Evolutionary conservation across 1,140 invertebrate genomes (phyloP), one percentile per base, ranked within the genome.

Genomic region (Drosophila willistoni): DNA sequence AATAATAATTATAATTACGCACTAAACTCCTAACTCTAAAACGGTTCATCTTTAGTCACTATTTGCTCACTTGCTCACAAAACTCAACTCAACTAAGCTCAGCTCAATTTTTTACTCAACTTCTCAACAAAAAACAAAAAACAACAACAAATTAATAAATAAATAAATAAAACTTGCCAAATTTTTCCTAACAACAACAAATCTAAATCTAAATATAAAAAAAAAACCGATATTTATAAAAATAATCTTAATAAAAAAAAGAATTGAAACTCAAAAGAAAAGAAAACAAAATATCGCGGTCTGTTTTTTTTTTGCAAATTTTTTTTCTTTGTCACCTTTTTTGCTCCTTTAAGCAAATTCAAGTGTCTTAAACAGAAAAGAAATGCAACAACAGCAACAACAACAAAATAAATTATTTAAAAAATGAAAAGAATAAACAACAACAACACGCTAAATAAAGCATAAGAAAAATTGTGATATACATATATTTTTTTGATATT

Each of bases 401-500:
- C 62, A 56, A 68, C 62, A 55, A 60, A 44, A n/a, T 63, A 63
- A 47, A 63, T n/a, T 29, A 29, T 29, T 29, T 25, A 25, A 25
- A 25, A 29, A 29, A 25, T 1, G 19, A 25, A 29, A 7, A 29
- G 3, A 44, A 47, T 6, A 41, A 76, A 68, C n/a, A 47, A 2
- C 33, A 76, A 68, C 56, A 71, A 79, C 82, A 79, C 73, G 81
- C 81, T 29, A 68, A 77, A 63, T 72, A 71, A 54, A 76, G 61
- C 67, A 68, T 79, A 84, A 77, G 68, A 60, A 79, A 79, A 71
- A 79, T 76, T 79, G 77, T 79, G 79, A 71, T 78, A 77, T 84
- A 65, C 51, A 74, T 86, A 85, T 86, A 75, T 87, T 87, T 86
- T 86, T 86, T 74, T 87, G 73, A 79, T 82, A 83, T 87, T 86